Conservation (phyloP, 2,888 invertebrate species). For the Lithosia quadra region DNA sequence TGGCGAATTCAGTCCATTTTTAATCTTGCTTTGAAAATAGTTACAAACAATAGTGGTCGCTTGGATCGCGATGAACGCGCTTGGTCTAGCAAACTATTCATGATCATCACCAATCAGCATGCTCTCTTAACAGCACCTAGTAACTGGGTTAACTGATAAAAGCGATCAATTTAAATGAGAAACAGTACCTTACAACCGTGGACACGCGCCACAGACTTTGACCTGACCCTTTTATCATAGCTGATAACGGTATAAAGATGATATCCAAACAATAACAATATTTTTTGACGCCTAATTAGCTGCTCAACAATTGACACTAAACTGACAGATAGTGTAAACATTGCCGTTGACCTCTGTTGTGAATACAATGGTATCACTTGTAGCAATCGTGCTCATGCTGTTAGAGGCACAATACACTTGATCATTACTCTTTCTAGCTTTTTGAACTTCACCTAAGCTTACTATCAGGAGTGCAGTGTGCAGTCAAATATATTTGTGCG, state of each 20-base stretch:
- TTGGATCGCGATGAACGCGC: no score
- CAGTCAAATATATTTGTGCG: no score
- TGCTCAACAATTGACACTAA: slow-evolving; percentile 33
- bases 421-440: no score
- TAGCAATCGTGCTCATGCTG: slow-evolving; percentile 26
- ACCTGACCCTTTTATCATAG: slow-evolving; percentile 14
- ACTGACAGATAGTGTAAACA: slow-evolving; percentile 28
- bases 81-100: background rate
- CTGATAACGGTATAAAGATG: background rate
- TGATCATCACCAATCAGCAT: background rate
- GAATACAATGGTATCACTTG: slow-evolving; percentile 26
- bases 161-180: background rate
- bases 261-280: slow-evolving; percentile 12
- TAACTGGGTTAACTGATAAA: background rate
- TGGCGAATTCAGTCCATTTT: no score
- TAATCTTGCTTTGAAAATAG: no score
- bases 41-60: no score
- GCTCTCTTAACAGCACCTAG: background rate
- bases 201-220: background rate
- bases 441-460: no score
- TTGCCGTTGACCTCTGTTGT: slow-evolving; percentile 32
- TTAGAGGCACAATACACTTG: background rate
- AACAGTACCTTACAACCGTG: background rate
- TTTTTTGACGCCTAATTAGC: slow-evolving; percentile 34
- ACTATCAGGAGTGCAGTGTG: no score